Evolutionary conservation across 2,888 invertebrate species (phyloP), one percentile per base, ranked within the genome.

Genomic region (Nemotelus nigrinus): DNA sequence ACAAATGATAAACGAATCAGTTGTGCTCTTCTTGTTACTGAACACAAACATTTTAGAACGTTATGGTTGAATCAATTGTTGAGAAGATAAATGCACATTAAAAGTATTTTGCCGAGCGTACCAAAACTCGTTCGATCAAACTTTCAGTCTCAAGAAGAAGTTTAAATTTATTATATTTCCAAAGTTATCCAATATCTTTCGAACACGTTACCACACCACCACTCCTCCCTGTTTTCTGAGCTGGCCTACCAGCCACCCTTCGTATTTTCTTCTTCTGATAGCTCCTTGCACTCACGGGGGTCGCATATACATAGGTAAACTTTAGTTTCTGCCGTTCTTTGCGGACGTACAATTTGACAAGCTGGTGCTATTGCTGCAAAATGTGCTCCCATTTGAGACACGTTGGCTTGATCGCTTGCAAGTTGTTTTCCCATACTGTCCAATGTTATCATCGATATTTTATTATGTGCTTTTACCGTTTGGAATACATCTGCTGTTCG

Each of bases 121-220:
- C 25, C 25, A 25, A 25, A 25, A 25, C 25, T 25, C 25, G 1
- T 25, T 25, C 25, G 25, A 25, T 25, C 25, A 25, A 25, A 25
- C 25, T 25, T 25, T 25, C 25, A 25, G 25, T 25, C 25, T 25
- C 25, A 25, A 1, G 25, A 58, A 39, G 60, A 74, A 48, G 60
- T 60, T 72, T 60, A 63, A 57, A 74, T 74, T 74, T 74, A 74
- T 74, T 60, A 63, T 58, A 72, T 60, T 74, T 41, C 53, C 71
- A 7, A 47, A 74, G 58, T 74, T 74, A 41, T 74, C 47, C 70
- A 53, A 70, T 70, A 70, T 70, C 10, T 70, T 70, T 39, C 70
- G 47, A 3, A 53, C 55, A 55, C 48, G 67, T 67, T 50, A 67
- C 25, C 67, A 25, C 47, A 70, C 2, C 47, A 50, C 68, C 68